A percentile compares a stretch with the other conserved stretches of the same genome.
Conservation (phyloP, 2,888 invertebrate genomes). For the Abrostola triplasia region DNA sequence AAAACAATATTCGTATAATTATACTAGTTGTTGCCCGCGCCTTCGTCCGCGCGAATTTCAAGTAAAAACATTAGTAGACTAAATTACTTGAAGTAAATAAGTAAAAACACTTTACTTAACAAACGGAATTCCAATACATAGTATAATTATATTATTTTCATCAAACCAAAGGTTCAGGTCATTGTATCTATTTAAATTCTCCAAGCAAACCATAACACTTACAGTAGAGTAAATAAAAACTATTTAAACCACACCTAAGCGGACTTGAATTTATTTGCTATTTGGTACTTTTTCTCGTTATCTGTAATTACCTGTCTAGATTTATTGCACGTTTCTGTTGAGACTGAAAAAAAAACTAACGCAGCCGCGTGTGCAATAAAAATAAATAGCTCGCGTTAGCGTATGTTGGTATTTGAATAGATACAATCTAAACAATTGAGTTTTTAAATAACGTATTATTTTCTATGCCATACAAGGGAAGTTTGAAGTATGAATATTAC, state of each 20-base stretch:
- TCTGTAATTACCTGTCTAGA: constrained; percentile 51
- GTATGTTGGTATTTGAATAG: constrained; percentile 30
- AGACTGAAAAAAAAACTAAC: constrained; percentile 35
- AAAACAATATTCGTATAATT: too few species aligned
- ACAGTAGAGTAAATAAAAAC: background rate
- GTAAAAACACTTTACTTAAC: too few species aligned
- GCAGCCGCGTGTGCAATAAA: constrained; percentile 43
- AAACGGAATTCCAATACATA: too few species aligned
- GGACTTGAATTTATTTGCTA: constrained; percentile 24
- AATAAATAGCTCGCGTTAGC: constrained; percentile 45
- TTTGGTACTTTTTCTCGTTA: constrained; percentile 38
- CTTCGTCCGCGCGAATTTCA: too few species aligned
- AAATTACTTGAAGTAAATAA: too few species aligned
- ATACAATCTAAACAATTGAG: constrained; percentile 44
- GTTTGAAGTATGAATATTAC: too few species aligned
- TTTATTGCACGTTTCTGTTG: constrained; percentile 50
- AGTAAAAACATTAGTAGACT: too few species aligned
- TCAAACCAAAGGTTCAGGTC: too few species aligned
- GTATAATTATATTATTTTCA: too few species aligned
- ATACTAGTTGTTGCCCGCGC: too few species aligned
- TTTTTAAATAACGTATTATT: constrained; percentile 13
- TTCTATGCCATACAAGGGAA: too few species aligned
- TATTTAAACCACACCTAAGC: background rate
- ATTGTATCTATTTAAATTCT: too few species aligned
- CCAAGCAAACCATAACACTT: background rate